Base-by-base conservation (phyloP, 2,888 invertebrate genomes). In the Drosophila pseudotakahashii region DNA sequence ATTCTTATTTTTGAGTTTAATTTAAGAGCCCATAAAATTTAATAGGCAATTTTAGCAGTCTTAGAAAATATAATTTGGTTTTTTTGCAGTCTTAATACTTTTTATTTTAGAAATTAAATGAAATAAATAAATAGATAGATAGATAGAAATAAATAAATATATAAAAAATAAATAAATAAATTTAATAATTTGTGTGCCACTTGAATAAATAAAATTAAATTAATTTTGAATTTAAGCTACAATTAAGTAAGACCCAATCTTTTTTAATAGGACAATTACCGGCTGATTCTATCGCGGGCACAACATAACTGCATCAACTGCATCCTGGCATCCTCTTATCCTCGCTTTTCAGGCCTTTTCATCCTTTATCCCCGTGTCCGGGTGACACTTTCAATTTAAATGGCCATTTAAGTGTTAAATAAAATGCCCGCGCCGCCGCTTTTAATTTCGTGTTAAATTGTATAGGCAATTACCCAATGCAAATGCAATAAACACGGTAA, bases 381-480 rank as follows among this genome's bases (percentile, higher is more conserved):
- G 19, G 51, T 53, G 42, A 69, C 58, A 66, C 45, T 67, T 26
- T 26, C 53, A 50, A 42, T 81, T 86, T 83, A 83, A 86, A 81
- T 83, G 76, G 69, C 55, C 67, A 45, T 71, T 70, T 70, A 70
- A 70, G 61, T 62, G 52, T 45, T 44, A 16, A 62, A 71, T 62
- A 41, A 52, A 81, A 79, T 47, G 62, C 39, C 47, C 32, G 32
- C 13, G 36, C 30, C 26, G 44, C 44, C 26, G 70, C 79, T 84
- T 84, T 87, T 87, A 83, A 87, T 87, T 84, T 81, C 79, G 73
- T 71, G 81, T 82, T 81, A 84, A 82, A 87, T 82, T 82, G 81
- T 84, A 79, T 83, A 82, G 79, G 87, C 82, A 87, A 79, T 87
- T 83, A 81, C 69, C 77, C 76, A 87, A 76, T 73, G 82, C 76